phyloP scores from a whole-genome alignment of 2,797 vertebrate genomes.

The Rousettus madagascariensis region DNA sequence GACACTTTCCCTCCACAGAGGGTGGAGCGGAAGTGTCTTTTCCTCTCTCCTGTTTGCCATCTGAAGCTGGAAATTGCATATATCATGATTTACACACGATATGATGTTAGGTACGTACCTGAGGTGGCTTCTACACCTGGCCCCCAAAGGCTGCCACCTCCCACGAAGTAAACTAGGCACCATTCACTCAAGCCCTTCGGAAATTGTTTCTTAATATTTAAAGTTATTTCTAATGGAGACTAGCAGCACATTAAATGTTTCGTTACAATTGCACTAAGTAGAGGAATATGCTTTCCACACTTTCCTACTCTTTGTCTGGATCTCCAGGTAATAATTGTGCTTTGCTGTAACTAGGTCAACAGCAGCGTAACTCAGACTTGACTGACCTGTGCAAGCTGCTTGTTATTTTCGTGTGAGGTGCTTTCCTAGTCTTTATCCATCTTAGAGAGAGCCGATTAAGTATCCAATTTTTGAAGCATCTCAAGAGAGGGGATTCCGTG shows the following conservation, averaged over 20 bases:
- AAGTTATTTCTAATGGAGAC: slow-evolving; percentile 6
- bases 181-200: not conserved
- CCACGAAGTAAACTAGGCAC: not conserved
- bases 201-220: slow-evolving; percentile 43
- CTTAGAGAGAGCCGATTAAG: not conserved
- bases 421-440: not conserved
- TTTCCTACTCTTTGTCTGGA: not conserved
- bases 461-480: not conserved
- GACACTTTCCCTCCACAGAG: not conserved
- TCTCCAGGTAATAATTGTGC: not conserved
- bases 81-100: rapidly evolving
- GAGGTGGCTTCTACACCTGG: not conserved
- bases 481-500: not conserved
- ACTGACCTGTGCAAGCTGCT: not conserved
- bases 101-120: not conserved
- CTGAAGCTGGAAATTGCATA: not conserved
- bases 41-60: not conserved
- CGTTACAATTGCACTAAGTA: not conserved
- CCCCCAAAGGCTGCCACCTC: not conserved
- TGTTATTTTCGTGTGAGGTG: not conserved
- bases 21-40: not conserved
- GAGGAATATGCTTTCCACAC: not conserved
- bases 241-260: slow-evolving; percentile 21
- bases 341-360: slow-evolving; percentile 6
- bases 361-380: not conserved